Evolutionary conservation across 2,888 invertebrate species (phyloP).

Genomic region (Apamea anceps): DNA sequence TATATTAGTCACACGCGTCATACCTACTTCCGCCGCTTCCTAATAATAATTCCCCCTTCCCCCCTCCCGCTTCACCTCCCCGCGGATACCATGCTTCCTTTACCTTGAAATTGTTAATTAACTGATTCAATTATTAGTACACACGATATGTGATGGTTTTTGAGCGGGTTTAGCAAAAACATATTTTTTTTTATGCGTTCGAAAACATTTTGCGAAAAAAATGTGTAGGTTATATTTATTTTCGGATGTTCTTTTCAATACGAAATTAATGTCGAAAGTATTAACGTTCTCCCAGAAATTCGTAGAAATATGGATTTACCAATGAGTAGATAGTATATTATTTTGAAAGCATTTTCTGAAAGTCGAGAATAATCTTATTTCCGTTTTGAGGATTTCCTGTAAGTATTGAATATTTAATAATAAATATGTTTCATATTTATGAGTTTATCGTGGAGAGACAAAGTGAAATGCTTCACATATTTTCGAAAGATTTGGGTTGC

Average conservation of each 20-base stretch:
- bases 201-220: background rate
- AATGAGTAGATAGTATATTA: background rate
- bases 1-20: slow-evolving; percentile 70
- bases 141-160: slow-evolving; percentile 66
- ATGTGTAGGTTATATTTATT: background rate
- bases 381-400: background rate
- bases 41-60: slow-evolving; percentile 73
- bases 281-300: background rate
- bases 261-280: background rate
- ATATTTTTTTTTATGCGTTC: background rate
- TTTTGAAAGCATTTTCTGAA: background rate
- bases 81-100: slow-evolving; percentile 78
- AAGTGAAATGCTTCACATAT: background rate
- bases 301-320: background rate
- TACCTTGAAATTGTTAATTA: slow-evolving; percentile 84
- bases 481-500: too few species aligned
- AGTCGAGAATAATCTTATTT: background rate
- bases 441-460: background rate
- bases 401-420: background rate
- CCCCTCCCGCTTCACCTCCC: slow-evolving; percentile 57
- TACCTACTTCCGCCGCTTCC: slow-evolving; percentile 73
- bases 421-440: background rate
- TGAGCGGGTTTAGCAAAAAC: background rate
- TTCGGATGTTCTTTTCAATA: background rate
- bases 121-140: slow-evolving; percentile 74